phyloP scores from a whole-genome alignment of 1,140 invertebrate genomes.

The Tetraneura akinire region DNA sequence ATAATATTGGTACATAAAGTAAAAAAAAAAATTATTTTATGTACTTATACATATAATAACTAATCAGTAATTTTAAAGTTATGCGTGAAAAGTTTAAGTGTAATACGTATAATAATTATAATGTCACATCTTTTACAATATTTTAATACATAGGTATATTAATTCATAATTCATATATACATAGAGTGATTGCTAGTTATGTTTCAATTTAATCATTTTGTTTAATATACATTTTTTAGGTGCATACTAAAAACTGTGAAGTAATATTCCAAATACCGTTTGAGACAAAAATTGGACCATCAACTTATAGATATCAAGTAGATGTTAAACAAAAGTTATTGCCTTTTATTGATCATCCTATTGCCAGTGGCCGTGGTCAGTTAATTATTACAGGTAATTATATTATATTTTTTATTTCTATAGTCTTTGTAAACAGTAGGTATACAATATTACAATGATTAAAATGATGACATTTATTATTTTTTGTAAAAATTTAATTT shows the following conservation, averaged over 20 bases:
- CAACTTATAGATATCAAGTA: conserved; percentile 36
- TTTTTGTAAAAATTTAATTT: not conserved
- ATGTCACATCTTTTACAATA: too few relatives aligned
- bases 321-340: conserved; percentile 10
- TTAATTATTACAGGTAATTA: conserved; percentile 25
- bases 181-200: too few relatives aligned
- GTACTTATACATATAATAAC: too few relatives aligned
- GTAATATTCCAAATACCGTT: conserved; percentile 25
- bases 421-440: not conserved
- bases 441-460: not conserved
- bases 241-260: not conserved
- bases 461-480: not conserved
- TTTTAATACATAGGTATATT: too few relatives aligned
- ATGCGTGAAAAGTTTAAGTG: too few relatives aligned
- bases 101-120: too few relatives aligned
- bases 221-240: not conserved
- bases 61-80: too few relatives aligned
- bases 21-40: too few relatives aligned
- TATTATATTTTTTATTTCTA: not conserved
- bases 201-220: too few relatives aligned
- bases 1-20: too few relatives aligned
- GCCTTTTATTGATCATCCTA: not conserved
- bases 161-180: too few relatives aligned
- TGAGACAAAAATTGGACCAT: not conserved
- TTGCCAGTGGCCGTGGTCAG: conserved; percentile 12